Conservation (phyloP, 1,140 invertebrate genomes). For the Carposina sasakii region DNA sequence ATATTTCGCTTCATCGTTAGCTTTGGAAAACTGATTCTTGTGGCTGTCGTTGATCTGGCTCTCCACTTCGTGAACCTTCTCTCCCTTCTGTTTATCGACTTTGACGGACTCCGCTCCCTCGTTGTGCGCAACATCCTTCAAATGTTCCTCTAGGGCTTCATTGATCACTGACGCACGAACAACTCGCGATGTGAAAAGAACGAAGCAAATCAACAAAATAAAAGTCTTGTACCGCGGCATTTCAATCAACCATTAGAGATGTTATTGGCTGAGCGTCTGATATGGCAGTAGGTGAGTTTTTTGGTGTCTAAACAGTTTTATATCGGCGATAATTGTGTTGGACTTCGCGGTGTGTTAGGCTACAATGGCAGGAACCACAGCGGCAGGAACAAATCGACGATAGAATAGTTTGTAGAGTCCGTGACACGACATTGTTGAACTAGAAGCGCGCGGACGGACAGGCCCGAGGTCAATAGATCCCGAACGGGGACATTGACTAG, state of each 20-base stretch:
- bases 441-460: constrained; percentile 29
- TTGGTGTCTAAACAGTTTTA: constrained; percentile 53
- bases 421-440: constrained; percentile 51
- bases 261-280: constrained; percentile 19
- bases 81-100: constrained; percentile 59
- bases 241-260: constrained; percentile 11
- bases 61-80: constrained; percentile 62
- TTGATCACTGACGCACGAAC: constrained; percentile 51
- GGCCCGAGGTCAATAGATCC: constrained; percentile 42
- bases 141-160: constrained; percentile 56
- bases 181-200: constrained; percentile 34
- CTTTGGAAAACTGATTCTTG: constrained; percentile 61
- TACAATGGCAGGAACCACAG: constrained; percentile 71
- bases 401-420: constrained; percentile 33
- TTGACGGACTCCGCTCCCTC: constrained; percentile 54
- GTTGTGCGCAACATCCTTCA: constrained; percentile 59
- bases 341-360: constrained; percentile 61
- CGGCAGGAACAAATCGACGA: constrained; percentile 49
- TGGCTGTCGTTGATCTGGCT: constrained; percentile 57
- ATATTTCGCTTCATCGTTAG: constrained; percentile 62
- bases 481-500: constrained; percentile 29
- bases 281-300: constrained; percentile 31
- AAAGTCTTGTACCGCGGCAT: constrained; percentile 34
- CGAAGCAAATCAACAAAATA: constrained; percentile 33
- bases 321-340: constrained; percentile 51